Evolutionary conservation across 2,888 invertebrate species (phyloP), one percentile per base, ranked within the genome.

Genomic region (Hipparchia sbordonii): DNA sequence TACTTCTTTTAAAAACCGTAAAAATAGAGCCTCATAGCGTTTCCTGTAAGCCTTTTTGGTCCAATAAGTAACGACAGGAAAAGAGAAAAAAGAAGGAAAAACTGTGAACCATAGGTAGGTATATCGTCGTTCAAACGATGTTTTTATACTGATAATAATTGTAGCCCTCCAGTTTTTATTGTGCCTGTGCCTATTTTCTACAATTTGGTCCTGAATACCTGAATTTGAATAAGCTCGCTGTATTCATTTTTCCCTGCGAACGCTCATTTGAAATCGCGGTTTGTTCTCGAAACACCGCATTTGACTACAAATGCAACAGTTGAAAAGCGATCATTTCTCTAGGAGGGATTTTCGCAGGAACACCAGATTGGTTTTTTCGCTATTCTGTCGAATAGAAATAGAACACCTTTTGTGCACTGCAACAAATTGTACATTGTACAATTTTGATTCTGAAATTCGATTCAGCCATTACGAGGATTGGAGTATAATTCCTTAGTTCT

Each of bases 281-380:
- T 69, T 69, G 69, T 69, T 61, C 52, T 33, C 69, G 69, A 69
- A 69, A 69, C 69, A 61, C 39, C 69, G 39, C 69, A 69, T 69
- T 68, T 69, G 61, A 60, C 60, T 69, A 69, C 61, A 69, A 69
- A 69, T 52, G 69, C 69, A 69, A 69, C 69, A 69, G 69, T 69
- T 69, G 60, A 52, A 61, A 45, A 52, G 52, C 12, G 33, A 52
- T 52, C 33, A 12, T 51, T 63, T 63, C 46, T 63, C 13, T 65
- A 52, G 33, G 51, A 33, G 52, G 52, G 65, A 52, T 65, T 65
- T 65, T 65, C 51, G 12, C 10, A 51, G 65, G 51, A 65, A 65
- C 51, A 52, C n/a, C 51, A 52, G 33, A 52, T 65, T 23, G 23
- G 65, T 52, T 65, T 65, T 59, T 65, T 65, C 33, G 51, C 52